Evolutionary conservation across 2,797 vertebrate species (phyloP).

Genomic region (Cossypha heuglini): DNA sequence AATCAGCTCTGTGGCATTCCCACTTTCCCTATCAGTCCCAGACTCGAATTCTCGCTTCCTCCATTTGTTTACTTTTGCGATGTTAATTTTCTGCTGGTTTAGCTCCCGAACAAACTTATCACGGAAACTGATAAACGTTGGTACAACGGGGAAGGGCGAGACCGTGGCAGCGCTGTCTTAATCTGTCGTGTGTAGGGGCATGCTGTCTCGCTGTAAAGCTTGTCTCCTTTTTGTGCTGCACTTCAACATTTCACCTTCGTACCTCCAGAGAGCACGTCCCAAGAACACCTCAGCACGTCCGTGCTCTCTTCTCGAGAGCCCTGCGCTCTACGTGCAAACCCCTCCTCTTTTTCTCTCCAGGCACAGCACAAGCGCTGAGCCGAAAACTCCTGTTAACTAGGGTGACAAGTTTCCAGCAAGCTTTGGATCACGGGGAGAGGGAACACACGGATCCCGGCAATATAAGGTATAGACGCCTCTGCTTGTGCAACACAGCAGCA

Average conservation of each 20-base stretch:
- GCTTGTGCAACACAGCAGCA: neutral
- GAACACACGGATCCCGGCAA: neutral
- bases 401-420: neutral
- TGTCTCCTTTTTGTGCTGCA: neutral
- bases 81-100: neutral
- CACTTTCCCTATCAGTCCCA: neutral
- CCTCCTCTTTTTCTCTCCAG: neutral
- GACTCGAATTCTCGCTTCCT: neutral
- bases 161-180: neutral
- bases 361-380: neutral
- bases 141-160: neutral
- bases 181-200: accelerated
- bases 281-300: neutral
- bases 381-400: neutral
- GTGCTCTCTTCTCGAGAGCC: accelerated
- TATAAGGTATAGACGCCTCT: neutral
- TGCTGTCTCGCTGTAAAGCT: accelerated
- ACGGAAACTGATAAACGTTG: neutral
- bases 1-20: neutral
- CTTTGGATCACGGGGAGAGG: neutral
- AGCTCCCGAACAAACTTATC: neutral
- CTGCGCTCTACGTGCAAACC: neutral
- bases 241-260: neutral
- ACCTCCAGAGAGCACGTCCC: neutral
- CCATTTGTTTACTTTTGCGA: neutral